Base-by-base conservation (phyloP, 2,113 vertebrate species). In the Anthoscopus minutus region DNA sequence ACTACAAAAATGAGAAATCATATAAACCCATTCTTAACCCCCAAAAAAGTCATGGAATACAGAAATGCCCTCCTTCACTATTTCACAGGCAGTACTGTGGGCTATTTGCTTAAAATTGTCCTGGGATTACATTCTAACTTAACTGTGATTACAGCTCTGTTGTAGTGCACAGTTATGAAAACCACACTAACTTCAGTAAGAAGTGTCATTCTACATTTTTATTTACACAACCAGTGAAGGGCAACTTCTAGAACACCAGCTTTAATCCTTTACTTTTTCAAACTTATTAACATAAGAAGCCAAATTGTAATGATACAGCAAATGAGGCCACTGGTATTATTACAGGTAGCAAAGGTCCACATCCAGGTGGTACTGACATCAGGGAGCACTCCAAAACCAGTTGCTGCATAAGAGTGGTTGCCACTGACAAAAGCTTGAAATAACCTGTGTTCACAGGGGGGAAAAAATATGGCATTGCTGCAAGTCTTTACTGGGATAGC, bases 231-330 rank as follows among this genome's bases (percentile, higher is more conserved):
- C 96, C 97, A 98, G 97, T 97, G 97, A 98, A 98, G 98, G 98
- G 98, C 98, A 98, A 97, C 97, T 98, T 98, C 97, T 97, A 98
- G 97, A 98, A 98, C 97, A 98, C 98, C 98, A 98, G 97, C 96
- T 98, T 97, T 98, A 98, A 98, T 98, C 97, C 97, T 98, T 98
- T 96, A 97, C 96, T 96, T 97, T 98, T 97, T 97, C 97, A 98
- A 97, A 99, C 98, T 98, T 98, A 98, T 98, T 96, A 98, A 98
- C 96, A 97, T 98, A 98, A 97, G 98, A 98, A 98, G 98, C 98
- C 98, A 98, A 98, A 98, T 98, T 92, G 98, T 98, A 99, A 98
- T 98, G 97, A 98, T 98, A 98, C 95, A 98, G 98, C 98, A 98
- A 98, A 98, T 96, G 98, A 98, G 98, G 98, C 98, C 98, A 99